Evolutionary conservation across 2,113 vertebrate genomes (phyloP), one percentile per base, ranked within the genome.

Genomic region (Aspiorhynchus laticeps): DNA sequence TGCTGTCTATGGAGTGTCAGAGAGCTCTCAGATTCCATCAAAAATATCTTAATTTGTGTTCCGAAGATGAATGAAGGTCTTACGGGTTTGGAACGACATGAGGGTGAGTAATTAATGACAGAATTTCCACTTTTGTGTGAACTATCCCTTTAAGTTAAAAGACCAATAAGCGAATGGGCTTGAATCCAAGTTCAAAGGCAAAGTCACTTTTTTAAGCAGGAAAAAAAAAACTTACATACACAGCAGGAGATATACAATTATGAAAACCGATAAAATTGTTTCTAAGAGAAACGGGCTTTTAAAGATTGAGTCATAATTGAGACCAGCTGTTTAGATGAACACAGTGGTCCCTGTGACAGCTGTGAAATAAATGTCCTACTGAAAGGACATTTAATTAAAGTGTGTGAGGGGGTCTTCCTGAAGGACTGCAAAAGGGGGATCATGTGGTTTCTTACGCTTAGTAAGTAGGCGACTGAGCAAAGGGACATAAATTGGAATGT

Each of bases 401-500:
- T 73, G 73, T 41, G 21, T 28, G 31, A 19, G 10, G 81, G 75
- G n/a, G 56, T 73, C 26, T 31, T 46, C 28, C 33, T 51, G 33
- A 43, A 61, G 19, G 51, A 9, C 5, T 41, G 2, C 14, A n/a
- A 76, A 48, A 26, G 77, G 8, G 56, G 36, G 2, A n/a, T n/a
- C 36, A 48, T 8, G 51, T 89, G 59, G 14, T 21, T 41, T 84
- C 95, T 95, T 94, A 96, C 96, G 90, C 92, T 91, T 96, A 87
- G 89, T 94, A 88, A 96, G 93, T 38, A 97, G 88, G 0, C 91
- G 87, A 36, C 97, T 93, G 81, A 98, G 5, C 69, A 97, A 31
- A 17, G 98, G 97, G 87, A 98, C n/a, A 80, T 91, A 90, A 86
- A 99, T 96, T 1, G 98, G 98, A 88, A 98, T 8, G 82, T 99